Evolutionary conservation across 2,113 vertebrate species (phyloP).

Genomic region (Oceanodroma tethys): DNA sequence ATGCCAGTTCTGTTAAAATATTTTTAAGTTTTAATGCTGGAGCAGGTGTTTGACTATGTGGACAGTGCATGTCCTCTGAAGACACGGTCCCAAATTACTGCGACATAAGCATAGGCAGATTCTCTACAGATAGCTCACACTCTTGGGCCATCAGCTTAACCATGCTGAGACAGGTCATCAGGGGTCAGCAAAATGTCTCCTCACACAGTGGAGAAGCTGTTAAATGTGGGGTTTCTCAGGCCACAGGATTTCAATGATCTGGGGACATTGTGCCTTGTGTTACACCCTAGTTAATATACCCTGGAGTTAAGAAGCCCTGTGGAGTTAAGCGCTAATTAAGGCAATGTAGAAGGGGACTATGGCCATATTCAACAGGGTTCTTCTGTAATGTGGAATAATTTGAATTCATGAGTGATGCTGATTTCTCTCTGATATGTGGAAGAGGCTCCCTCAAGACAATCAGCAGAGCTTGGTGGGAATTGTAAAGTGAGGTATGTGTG

Average conservation of each 20-base stretch:
- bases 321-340: not conserved
- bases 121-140: not conserved
- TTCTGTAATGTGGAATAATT: not conserved
- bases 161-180: not conserved
- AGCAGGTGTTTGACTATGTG: not conserved
- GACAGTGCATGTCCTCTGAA: not conserved
- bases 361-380: not conserved
- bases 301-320: not conserved
- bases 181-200: not conserved
- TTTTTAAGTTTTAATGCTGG: not conserved
- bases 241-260: not conserved
- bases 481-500: not conserved
- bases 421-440: not conserved
- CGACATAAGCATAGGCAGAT: not conserved
- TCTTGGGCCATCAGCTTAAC: not conserved
- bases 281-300: not conserved
- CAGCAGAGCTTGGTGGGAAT: not conserved
- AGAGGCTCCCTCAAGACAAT: not conserved
- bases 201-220: not conserved
- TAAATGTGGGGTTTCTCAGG: not conserved
- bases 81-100: not conserved
- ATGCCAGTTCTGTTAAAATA: not conserved
- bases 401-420: not conserved
- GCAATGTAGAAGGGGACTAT: not conserved
- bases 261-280: not conserved